phyloP scores from a whole-genome alignment of 1,140 invertebrate species.

The Zaprionus africanus region DNA sequence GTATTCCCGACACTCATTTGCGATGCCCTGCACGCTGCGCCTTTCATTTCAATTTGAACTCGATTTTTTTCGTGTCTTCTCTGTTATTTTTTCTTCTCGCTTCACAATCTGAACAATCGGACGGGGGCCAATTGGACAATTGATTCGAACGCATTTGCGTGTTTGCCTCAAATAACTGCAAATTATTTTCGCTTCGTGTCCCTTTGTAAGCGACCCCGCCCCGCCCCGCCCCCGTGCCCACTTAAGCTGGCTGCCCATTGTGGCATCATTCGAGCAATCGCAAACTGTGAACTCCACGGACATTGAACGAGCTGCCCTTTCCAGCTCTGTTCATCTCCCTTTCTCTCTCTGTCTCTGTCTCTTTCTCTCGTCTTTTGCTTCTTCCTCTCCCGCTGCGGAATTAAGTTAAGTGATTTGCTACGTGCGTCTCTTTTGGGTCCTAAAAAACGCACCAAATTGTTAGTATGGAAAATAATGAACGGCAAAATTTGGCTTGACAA shows the following conservation, averaged over 20 bases:
- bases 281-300: constrained; percentile 13
- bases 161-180: constrained; percentile 77
- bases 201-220: constrained; percentile 25
- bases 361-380: neutral
- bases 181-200: constrained; percentile 63
- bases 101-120: constrained; percentile 71
- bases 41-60: constrained; percentile 80
- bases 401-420: constrained; percentile 84
- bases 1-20: constrained; percentile 63
- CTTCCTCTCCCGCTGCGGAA: constrained; percentile 21
- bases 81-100: constrained; percentile 24
- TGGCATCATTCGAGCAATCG: constrained; percentile 34
- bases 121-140: constrained; percentile 70
- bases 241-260: constrained; percentile 33
- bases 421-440: constrained; percentile 71
- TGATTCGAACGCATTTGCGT: constrained; percentile 84
- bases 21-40: constrained; percentile 76
- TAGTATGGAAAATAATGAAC: constrained; percentile 18
- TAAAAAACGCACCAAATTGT: constrained; percentile 34
- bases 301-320: constrained; percentile 7
- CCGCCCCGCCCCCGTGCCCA: neutral
- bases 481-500: constrained; percentile 20
- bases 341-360: neutral
- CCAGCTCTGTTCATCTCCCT: neutral
- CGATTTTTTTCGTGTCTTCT: constrained; percentile 49